Base-by-base conservation (phyloP, 2,797 vertebrate species). In the Myotis daubentonii region DNA sequence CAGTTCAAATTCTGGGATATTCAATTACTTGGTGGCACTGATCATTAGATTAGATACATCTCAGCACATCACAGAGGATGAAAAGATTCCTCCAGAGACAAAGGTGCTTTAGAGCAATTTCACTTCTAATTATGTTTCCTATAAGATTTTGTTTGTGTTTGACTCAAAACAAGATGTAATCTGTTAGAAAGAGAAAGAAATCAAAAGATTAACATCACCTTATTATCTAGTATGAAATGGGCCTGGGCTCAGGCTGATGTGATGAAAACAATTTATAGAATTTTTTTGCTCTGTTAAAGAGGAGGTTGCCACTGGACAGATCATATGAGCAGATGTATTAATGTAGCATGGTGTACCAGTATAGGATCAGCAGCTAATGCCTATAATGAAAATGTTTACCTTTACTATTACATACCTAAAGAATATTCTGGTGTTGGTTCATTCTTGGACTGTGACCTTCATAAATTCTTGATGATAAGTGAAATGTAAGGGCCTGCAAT, bases 101-200 rank as follows among this genome's bases (percentile, higher is more conserved):
- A 81, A 97, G 94, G 95, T 91, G 23, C 41, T 97, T 93, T 95
- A 93, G 94, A 97, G 85, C 94, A 98, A 98, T 98, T 98, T 95
- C 83, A 93, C 30, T 96, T 96, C 95, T 97, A 98, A 98, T 97
- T 98, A 97, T 94, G 89, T 97, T 97, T 95, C 53, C 89, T 95
- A 89, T 93, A 97, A 95, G 94, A 92, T 97, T 97, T 98, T 84
- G 91, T 97, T 98, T 97, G 93, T 93, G 8, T 91, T 93, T 97
- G 36, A 86, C 92, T 97, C 97, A 94, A 97, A 98, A 96, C 80
- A 88, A 22, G 15, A 41, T 95, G 78, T 91, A 97, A 82, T 96
- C 82, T 94, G 65, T 70, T 87, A 87, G 83, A 87, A 53, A 90
- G 81, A 87, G 20, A 87, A 91, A 96, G 23, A 91, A 97, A 97